Percentiles rank a stretch among this genome's conserved stretches.
These are phyloP conservation scores for Lacerta viridis DNA, from an alignment of 2,797 vertebrate genomes.

Conservation along the genomic window DNA sequence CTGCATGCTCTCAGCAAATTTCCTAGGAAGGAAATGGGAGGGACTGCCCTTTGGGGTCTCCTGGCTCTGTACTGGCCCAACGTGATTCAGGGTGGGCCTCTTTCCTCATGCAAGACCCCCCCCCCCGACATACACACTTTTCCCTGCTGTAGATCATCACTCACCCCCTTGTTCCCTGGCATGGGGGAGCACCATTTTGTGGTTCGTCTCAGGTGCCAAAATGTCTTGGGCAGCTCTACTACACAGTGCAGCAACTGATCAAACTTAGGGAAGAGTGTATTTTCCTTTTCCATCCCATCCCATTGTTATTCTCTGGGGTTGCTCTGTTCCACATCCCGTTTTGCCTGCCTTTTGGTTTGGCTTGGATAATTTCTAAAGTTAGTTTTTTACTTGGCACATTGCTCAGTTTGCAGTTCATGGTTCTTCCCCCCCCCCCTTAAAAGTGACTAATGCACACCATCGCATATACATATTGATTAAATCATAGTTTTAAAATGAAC, in stretches of 20 bases:
- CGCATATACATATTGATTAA: background rate
- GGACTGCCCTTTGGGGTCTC: no score
- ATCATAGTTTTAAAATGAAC: background rate
- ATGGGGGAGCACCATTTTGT: no score
- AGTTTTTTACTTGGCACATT: background rate
- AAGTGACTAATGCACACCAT: background rate
- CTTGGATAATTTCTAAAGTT: slow-evolving; percentile 6
- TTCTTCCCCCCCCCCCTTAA: background rate
- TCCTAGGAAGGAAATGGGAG: no score
- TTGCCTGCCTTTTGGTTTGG: background rate
- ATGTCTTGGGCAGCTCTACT: no score
- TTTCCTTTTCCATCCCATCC: background rate
- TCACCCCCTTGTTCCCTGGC: no score
- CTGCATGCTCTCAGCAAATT: no score
- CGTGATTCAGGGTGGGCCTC: no score
- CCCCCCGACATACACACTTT: background rate
- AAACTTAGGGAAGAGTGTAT: background rate
- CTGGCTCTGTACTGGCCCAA: no score
- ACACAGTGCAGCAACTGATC: background rate
- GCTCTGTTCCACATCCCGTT: background rate
- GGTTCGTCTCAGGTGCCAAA: no score
- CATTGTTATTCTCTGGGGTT: background rate
- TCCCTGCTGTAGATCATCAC: no score
- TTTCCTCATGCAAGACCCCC: no score
- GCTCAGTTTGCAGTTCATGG: background rate